Evolutionary conservation across 2,113 vertebrate genomes (phyloP).

Genomic region (Hepsetus odoe): DNA sequence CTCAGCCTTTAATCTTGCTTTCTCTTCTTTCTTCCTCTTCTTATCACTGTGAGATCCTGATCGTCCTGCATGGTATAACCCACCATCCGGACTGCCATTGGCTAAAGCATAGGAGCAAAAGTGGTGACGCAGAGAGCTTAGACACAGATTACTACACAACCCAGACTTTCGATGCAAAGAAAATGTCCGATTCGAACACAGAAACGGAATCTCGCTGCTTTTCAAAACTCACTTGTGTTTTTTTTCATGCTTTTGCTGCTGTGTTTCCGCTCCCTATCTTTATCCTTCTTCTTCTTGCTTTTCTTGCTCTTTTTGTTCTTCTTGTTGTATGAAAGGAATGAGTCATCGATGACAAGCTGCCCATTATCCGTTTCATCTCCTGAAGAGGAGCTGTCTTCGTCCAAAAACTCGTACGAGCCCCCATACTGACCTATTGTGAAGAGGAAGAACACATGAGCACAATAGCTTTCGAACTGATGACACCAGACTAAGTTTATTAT

Average conservation of each 20-base stretch:
- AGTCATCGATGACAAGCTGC: slow-evolving; percentile 92
- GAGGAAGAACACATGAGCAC: not conserved
- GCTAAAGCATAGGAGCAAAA: slow-evolving; percentile 69
- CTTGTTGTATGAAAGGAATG: slow-evolving; percentile 88
- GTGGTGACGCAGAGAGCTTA: slow-evolving; percentile 55
- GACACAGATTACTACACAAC: not conserved
- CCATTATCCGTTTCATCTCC: slow-evolving; percentile 89
- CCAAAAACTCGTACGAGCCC: slow-evolving; percentile 68
- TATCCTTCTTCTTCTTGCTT: slow-evolving; percentile 96
- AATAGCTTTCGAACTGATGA: not conserved
- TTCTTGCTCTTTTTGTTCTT: slow-evolving; percentile 98
- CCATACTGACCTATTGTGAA: slow-evolving; percentile 71
- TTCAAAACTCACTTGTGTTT: slow-evolving; percentile 15
- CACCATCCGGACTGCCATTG: slow-evolving; percentile 68
- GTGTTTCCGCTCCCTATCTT: slow-evolving; percentile 80
- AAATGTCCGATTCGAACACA: not conserved
- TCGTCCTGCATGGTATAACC: slow-evolving; percentile 66
- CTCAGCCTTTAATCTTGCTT: slow-evolving; percentile 85
- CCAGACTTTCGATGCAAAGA: not conserved
- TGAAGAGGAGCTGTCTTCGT: slow-evolving; percentile 88
- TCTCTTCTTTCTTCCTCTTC: slow-evolving; percentile 83
- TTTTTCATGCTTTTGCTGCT: slow-evolving; percentile 73
- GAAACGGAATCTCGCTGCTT: too few relatives aligned
- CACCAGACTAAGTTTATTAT: too few relatives aligned
- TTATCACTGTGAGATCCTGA: slow-evolving; percentile 68